Percentiles rank a stretch among this genome's conserved stretches.
phyloP scores from a whole-genome alignment of 2,888 invertebrate genomes.

The Netelia inedita region DNA sequence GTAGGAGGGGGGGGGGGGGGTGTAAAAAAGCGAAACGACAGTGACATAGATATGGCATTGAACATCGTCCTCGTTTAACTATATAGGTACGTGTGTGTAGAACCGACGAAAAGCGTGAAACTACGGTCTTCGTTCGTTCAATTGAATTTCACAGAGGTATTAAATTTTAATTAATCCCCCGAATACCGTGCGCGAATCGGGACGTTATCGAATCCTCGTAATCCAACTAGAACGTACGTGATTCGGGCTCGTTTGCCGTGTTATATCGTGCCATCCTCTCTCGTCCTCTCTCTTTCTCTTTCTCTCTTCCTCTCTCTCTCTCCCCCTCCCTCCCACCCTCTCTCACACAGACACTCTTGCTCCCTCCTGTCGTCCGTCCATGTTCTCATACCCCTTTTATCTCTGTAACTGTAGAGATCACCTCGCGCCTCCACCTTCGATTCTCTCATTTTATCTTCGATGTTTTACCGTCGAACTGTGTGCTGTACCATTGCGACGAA shows the following conservation, averaged over 20 bases:
- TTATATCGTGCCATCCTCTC: conserved; percentile 36
- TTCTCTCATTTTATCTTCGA: conserved; percentile 42
- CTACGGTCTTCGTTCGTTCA: conserved; percentile 61
- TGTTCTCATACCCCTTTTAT: conserved; percentile 18
- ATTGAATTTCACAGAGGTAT: conserved; percentile 77
- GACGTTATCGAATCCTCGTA: conserved; percentile 70
- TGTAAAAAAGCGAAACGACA: neutral
- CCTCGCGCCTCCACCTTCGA: conserved; percentile 25
- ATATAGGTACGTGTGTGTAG: neutral
- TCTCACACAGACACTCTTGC: neutral
- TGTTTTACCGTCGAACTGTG: conserved; percentile 24
- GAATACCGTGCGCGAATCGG: conserved; percentile 67
- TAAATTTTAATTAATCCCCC: conserved; percentile 78
- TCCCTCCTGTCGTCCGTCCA: conserved; percentile 9
- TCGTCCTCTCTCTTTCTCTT: neutral
- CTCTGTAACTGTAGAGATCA: conserved; percentile 22
- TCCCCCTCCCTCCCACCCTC: neutral
- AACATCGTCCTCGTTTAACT: neutral
- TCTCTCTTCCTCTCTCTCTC: conserved; percentile 3
- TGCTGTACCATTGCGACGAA: conserved; percentile 22
- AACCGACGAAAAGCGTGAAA: conserved; percentile 29
- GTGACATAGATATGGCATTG: neutral
- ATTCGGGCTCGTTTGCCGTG: conserved; percentile 52
- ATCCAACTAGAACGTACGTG: conserved; percentile 72
- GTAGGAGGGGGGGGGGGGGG: too few species aligned